Evolutionary conservation across 2,797 vertebrate genomes (phyloP).

Genomic region (Zenarchopterus dispar): DNA sequence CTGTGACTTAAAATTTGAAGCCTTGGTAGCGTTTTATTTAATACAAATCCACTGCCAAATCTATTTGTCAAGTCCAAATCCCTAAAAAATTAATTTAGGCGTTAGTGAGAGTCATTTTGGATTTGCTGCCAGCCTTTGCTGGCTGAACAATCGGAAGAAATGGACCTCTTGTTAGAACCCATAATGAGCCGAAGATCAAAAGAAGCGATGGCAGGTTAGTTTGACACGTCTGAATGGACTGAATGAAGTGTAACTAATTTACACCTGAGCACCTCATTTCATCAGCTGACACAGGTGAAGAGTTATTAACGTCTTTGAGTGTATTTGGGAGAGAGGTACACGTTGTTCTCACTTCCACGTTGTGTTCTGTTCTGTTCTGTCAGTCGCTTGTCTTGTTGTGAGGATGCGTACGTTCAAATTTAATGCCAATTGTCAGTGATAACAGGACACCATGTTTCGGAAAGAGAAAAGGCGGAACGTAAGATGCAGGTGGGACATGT

Average conservation of each 20-base stretch:
- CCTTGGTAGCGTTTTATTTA: slow-evolving; percentile 4
- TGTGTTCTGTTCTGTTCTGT: too few species aligned
- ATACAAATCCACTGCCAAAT: not conserved
- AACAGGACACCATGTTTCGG: not conserved
- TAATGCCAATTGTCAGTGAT: not conserved
- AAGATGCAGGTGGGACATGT: too few species aligned
- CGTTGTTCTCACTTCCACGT: not conserved
- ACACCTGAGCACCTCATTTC: not conserved
- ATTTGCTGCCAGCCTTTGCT: not conserved
- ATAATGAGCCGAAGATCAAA: not conserved
- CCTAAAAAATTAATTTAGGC: not conserved
- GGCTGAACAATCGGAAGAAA: not conserved
- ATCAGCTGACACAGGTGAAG: not conserved
- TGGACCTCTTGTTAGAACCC: too few species aligned
- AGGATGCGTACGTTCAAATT: too few species aligned
- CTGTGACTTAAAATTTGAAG: not conserved
- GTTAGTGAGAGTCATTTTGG: not conserved
- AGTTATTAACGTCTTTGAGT: not conserved
- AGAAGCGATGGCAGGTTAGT: not conserved
- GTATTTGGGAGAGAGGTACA: not conserved
- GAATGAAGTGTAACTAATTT: not conserved
- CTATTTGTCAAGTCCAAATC: not conserved
- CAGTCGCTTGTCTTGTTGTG: too few species aligned
- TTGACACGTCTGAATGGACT: slow-evolving; percentile 3
- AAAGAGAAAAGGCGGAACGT: not conserved